Base-by-base conservation (phyloP, 2,888 invertebrate species). In the Eristalis tenax region DNA sequence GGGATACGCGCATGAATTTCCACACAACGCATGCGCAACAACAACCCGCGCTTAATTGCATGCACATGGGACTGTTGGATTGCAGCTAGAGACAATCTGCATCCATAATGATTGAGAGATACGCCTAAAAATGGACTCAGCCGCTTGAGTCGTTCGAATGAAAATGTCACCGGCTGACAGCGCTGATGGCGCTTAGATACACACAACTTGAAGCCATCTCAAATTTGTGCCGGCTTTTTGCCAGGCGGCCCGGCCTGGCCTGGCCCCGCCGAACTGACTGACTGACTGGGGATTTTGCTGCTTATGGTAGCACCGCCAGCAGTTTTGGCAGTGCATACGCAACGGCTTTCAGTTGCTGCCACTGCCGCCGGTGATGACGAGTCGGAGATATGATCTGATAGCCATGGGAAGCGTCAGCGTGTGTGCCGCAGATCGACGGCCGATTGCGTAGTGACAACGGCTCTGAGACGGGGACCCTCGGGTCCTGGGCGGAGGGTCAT, bases 321-420 rank as follows among this genome's bases (percentile, higher is more conserved):
- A n/a, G 61, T 80, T 84, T 76, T 43, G 73, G 22, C 57, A 8
- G 18, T n/a, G 50, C 50, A 50, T 38, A 38, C 38, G 38, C 38
- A 38, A 38, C 38, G 38, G 38, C 38, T 38, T 38, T 13, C 38
- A 13, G 38, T 38, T 13, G 38, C 32, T 26, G 32, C 32, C 5
- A 6, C 6, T 32, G 38, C 13, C 43, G 38, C 26, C 64, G 75
- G 63, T 50, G 68, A 73, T 78, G 83, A 83, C 38, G 73, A 74
- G 66, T 78, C 66, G 18, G 66, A 43, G 80, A 83, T 83, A 83
- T 79, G 38, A 84, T 84, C 70, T 81, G 81, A 71, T 75, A 75
- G 70, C 38, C 38, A 38, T 38, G 38, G 38, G 38, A 38, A 38
- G 38, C 38, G 38, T 38, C 38, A 13, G 38, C 13, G 13, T 38